Evolutionary conservation across 2,888 invertebrate genomes (phyloP), one percentile per base, ranked within the genome.

Genomic region (Glaucopsyche alexis): DNA sequence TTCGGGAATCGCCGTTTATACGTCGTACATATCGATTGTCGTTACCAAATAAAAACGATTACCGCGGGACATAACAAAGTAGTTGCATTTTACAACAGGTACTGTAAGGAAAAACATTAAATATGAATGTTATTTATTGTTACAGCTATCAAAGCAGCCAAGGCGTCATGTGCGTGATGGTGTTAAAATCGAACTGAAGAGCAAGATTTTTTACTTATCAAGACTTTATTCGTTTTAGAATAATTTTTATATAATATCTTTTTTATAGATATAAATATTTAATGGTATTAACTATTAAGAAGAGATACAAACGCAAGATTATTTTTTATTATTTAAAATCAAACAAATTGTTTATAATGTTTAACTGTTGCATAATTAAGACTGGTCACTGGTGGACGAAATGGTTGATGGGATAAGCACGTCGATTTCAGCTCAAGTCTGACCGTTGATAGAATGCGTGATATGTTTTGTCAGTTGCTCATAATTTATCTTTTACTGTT

Each of bases 101-200:
- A 42, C 29, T 42, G 5, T 8, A 42, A 7, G 42, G 8, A 8
- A 42, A 42, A 29, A 29, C 29, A 29, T 29, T 29, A 29, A 29
- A 42, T 6, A 3, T 52, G 13, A 72, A 72, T 64, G n/a, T 40
- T 72, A 38, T 75, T 75, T 77, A 79, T 79, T 77, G 74, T 87
- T 87, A 11, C 87, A 93, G 93, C 93, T 80, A 92, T 92, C 71
- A 93, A 93, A 77, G 93, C 93, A 74, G 93, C 93, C n/a, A 93
- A 92, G 77, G 92, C 93, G n/a, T 92, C 93, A 4, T 93, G 93
- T 79, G 88, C 88, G 80, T 93, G 90, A 91, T 87, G 49, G 47
- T 13, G 16, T 14, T 14, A 19, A 47, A 47, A 29, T 16, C 45
- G 13, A 45, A 47, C 77, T 49, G 73, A 77, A 60, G 52, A 14